Evolutionary conservation across 1,140 invertebrate genomes (phyloP), one percentile per base, ranked within the genome.

Genomic region (Bombus vancouverensis): DNA sequence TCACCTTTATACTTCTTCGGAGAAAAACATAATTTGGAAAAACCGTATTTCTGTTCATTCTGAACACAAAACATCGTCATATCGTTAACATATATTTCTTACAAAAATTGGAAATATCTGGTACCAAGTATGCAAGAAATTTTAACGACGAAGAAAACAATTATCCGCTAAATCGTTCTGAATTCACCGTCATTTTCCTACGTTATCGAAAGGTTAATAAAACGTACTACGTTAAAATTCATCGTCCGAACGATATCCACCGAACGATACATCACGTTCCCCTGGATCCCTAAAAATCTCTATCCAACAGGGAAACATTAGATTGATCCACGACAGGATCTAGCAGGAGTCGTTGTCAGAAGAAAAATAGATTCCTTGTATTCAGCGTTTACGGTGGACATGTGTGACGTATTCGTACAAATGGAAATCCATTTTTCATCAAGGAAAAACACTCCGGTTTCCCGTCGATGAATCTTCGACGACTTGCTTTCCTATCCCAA

Each of bases 381-480:
- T 44, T 42, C 73, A 34, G 22, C 18, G 39, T 39, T 25, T 39
- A 37, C 71, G 44, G 8, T 70, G 62, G 73, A 68, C 62, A 83
- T 28, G 68, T 32, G 53, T 25, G 76, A 72, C 83, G 68, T 68
- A 47, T 32, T 72, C 68, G 37, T 65, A 57, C 42, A 72, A 72
- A 80, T 72, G 68, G 65, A 85, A 70, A 85, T 85, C 32, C 76
- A 80, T 80, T 85, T 80, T 72, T 85, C 82, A 79, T 62, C 75
- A 39, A 34, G 65, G 44, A 57, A 68, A 68, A 22, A 77, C 34
- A 32, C 44, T 8, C 39, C 13, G 76, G 1, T 79, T 68, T 32
- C 8, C 32, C 32, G 8, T 37, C 62, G 82, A 84, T 28, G 42
- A 82, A 62, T 44, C n/a, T 44, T 62, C 47, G 34, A 47, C 39